Evolutionary conservation across 1,140 invertebrate species (phyloP), one percentile per base, ranked within the genome.

Genomic region (Callitettix versicolor): DNA sequence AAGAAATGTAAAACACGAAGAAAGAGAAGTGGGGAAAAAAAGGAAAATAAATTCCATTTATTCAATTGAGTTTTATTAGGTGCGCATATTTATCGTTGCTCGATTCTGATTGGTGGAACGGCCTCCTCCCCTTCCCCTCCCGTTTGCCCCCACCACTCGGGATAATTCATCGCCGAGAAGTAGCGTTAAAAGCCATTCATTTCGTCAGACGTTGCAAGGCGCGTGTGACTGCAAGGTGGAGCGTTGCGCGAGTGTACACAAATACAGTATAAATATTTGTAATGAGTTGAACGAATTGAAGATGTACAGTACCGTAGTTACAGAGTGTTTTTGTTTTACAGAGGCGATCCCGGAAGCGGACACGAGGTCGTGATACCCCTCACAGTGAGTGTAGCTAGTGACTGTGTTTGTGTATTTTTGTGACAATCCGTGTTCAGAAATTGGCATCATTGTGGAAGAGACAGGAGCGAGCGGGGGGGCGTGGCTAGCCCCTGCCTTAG

Each of bases 51-150:
- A 61, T 59, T 56, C 52, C 57, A 58, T 61, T 61, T 61, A 61
- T 61, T 61, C 60, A 61, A 61, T 61, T 51, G 57, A 53, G 44
- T 56, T 55, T 61, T 57, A 59, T 61, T 61, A 61, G 60, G 58
- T 52, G 60, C 53, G 60, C 57, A 61, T 61, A 61, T 61, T 61
- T 61, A 61, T 58, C 55, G 55, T 50, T 44, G 57, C 55, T 17
- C 53, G 57, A 20, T 46, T 56, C 38, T 48, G 57, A 61, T 61
- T 61, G 60, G 60, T 40, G 26, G 60, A 41, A 30, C 26, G 26
- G 26, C 26, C 30, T 24, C 43, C 44, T 36, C 54, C 54, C 46
- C 41, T 34, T 21, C 33, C 49, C 50, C 51, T 24, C 43, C 33
- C 50, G 48, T 15, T 3, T 34, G 17, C 47, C 21, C 26, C 41